These are phyloP conservation scores for Helicoverpa zea DNA, from an alignment of 1,140 invertebrate species.

Conservation along the genomic window DNA sequence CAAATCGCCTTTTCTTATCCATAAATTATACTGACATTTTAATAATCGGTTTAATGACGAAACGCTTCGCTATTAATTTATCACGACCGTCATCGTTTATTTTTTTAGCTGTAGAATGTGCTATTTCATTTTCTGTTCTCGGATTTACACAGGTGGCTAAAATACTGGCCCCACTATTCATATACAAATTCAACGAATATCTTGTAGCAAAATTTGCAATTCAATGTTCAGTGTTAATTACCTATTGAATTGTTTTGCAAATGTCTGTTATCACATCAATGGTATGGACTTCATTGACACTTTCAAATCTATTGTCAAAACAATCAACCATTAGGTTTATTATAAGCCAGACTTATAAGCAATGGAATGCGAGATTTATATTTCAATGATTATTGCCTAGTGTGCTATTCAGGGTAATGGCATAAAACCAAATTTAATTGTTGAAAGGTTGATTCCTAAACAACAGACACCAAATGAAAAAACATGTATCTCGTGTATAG, in stretches of 20 bases:
- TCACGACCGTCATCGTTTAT: not conserved
- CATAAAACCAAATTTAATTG: constrained; percentile 4
- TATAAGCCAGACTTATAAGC: constrained; percentile 26
- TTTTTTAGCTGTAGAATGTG: not conserved
- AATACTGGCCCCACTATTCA: constrained; percentile 9
- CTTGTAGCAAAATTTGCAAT: constrained; percentile 34
- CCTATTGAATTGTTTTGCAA: constrained; percentile 44
- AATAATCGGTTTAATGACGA: constrained; percentile 9
- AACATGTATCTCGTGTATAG: not conserved
- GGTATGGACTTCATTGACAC: constrained; percentile 28
- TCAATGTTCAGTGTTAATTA: constrained; percentile 46
- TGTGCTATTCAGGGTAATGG: not conserved
- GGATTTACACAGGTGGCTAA: constrained; percentile 8
- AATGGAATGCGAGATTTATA: constrained; percentile 33
- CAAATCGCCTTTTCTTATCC: constrained; percentile 10
- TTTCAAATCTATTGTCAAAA: constrained; percentile 39
- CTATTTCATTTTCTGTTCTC: not conserved
- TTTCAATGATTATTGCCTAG: constrained; percentile 26
- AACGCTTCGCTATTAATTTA: not conserved
- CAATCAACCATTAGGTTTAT: constrained; percentile 37
- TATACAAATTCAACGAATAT: not conserved
- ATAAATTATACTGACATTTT: not conserved
- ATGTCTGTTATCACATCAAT: constrained; percentile 36
- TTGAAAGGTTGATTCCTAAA: not conserved
- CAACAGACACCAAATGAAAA: not conserved